Conservation (phyloP, 1,140 invertebrate species). For the Heliothis virescens region DNA sequence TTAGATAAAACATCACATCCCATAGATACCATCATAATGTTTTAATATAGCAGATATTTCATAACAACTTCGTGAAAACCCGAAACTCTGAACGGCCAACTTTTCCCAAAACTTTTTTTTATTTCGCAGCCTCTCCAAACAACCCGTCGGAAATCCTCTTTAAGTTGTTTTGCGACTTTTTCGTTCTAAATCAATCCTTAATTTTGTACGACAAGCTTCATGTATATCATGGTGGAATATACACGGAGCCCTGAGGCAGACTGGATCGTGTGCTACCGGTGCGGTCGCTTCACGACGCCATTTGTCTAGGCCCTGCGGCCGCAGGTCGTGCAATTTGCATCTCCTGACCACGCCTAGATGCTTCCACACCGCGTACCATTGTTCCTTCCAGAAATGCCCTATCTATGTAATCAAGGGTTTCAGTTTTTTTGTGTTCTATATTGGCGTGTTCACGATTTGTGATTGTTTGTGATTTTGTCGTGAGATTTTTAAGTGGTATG, state of each 20-base stretch:
- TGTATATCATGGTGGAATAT: slow-evolving; percentile 37
- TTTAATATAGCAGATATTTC: slow-evolving; percentile 4
- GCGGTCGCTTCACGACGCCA: slow-evolving; percentile 76
- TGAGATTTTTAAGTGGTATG: not conserved
- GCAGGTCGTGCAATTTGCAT: slow-evolving; percentile 72
- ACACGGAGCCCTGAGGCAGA: slow-evolving; percentile 58
- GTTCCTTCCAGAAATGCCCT: slow-evolving; percentile 55
- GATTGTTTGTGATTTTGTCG: slow-evolving; percentile 9
- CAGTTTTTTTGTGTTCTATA: slow-evolving; percentile 26
- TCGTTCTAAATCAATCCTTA: slow-evolving; percentile 28
- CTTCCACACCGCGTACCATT: slow-evolving; percentile 68
- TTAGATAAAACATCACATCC: not conserved
- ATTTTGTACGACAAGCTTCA: slow-evolving; percentile 21
- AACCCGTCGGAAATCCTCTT: slow-evolving; percentile 20
- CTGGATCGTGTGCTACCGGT: slow-evolving; percentile 75
- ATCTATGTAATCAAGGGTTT: slow-evolving; percentile 45
- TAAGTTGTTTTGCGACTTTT: not conserved
- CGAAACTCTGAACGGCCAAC: slow-evolving; percentile 1
- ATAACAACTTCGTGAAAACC: slow-evolving; percentile 17
- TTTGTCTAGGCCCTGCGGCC: slow-evolving; percentile 73
- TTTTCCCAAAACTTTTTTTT: slow-evolving; percentile 10
- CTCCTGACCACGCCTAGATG: slow-evolving; percentile 69
- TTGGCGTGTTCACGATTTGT: slow-evolving; percentile 28
- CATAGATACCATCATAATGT: not conserved
- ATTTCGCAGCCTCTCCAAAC: slow-evolving; percentile 25